A percentile compares a stretch with the other conserved stretches of the same genome.
Conservation (phyloP, 2,888 invertebrate species). For the Azorinus chamasolen region DNA sequence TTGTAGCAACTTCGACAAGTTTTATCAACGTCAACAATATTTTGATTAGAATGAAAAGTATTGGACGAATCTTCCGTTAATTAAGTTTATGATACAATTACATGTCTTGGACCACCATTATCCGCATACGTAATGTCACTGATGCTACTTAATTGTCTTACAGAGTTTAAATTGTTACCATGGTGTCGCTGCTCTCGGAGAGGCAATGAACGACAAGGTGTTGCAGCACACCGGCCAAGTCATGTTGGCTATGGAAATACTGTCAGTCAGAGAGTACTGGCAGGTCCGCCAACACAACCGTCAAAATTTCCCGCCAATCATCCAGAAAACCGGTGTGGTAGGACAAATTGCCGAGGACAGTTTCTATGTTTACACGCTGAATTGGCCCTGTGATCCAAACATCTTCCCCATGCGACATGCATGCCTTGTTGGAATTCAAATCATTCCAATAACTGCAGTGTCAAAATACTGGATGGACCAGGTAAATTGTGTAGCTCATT, state of each 20-base stretch:
- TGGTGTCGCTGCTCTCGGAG: conserved; percentile 75
- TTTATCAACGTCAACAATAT: no score
- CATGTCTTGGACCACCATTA: no score
- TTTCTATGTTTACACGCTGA: conserved; percentile 76
- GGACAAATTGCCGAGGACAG: conserved; percentile 76
- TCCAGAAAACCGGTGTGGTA: conserved; percentile 72
- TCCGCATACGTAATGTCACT: no score
- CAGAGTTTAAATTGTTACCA: conserved; percentile 78
- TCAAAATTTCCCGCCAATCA: conserved; percentile 72
- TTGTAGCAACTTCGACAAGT: no score
- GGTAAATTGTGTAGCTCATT: no score
- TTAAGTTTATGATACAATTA: no score
- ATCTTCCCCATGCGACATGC: conserved; percentile 79
- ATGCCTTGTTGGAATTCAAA: conserved; percentile 78
- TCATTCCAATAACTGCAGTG: conserved; percentile 77
- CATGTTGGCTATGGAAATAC: conserved; percentile 74
- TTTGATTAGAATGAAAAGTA: no score
- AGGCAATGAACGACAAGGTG: conserved; percentile 66
- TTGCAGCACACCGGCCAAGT: conserved; percentile 73
- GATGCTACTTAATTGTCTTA: no score
- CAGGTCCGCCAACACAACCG: conserved; percentile 76
- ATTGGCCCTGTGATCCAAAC: conserved; percentile 80
- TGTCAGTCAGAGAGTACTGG: conserved; percentile 79
- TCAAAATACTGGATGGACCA: conserved; percentile 77
- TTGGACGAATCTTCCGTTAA: no score